Conservation (phyloP, 2,797 vertebrate species). For the Bradypodion pumilum region DNA sequence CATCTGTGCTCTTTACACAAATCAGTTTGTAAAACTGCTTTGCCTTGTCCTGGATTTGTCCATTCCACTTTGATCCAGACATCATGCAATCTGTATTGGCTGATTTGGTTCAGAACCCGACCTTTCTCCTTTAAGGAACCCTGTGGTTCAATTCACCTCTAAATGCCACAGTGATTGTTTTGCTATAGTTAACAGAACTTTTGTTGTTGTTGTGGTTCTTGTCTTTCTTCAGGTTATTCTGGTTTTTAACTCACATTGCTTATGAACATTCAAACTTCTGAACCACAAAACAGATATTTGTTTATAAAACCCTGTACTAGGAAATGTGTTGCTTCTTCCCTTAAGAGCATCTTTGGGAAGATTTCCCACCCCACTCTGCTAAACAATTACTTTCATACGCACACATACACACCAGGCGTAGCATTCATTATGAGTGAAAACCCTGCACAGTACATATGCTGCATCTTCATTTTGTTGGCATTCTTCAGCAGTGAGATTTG, state of each 20-base stretch:
- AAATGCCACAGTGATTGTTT: neutral
- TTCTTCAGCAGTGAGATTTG: conserved; percentile 59
- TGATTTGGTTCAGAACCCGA: too few species aligned
- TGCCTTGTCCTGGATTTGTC: too few species aligned
- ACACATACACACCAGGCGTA: conserved; percentile 8
- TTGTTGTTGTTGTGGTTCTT: neutral
- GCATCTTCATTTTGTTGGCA: conserved; percentile 60
- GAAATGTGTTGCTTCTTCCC: neutral
- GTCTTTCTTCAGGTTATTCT: neutral
- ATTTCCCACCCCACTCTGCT: conserved; percentile 32
- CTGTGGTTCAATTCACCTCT: neutral
- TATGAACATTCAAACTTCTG: neutral
- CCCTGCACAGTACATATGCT: conserved; percentile 57
- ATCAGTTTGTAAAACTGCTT: too few species aligned
- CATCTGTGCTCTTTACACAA: too few species aligned
- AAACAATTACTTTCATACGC: conserved; percentile 4
- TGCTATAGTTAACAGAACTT: neutral
- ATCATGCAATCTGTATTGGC: too few species aligned
- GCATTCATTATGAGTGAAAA: conserved; percentile 49
- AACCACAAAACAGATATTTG: neutral
- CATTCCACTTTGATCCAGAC: too few species aligned
- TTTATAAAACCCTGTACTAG: neutral
- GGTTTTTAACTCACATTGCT: neutral
- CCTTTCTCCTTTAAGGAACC: neutral
- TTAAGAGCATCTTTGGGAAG: conserved; percentile 32